These are phyloP conservation scores for Bradysia coprophila DNA, from an alignment of 1,140 invertebrate species.

Conservation along the genomic window DNA sequence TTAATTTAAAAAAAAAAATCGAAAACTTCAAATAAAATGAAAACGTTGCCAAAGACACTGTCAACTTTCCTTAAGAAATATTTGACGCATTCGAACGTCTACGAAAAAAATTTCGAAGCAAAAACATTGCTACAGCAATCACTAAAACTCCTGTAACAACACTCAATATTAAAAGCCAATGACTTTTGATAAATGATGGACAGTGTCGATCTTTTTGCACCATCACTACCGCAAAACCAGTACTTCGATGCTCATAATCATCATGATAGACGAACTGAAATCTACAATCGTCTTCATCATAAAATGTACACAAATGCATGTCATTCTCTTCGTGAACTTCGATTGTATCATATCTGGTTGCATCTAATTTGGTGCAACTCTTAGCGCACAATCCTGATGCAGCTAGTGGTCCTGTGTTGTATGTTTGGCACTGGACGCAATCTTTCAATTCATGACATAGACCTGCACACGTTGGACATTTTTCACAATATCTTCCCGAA, in stretches of 20 bases:
- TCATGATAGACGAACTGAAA: constrained; percentile 58
- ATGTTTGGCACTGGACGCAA: constrained; percentile 85
- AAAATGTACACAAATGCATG: constrained; percentile 56
- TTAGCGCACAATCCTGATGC: constrained; percentile 28
- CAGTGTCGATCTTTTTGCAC: constrained; percentile 65
- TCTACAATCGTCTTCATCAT: constrained; percentile 69
- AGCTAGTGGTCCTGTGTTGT: constrained; percentile 56
- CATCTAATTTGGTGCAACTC: constrained; percentile 38
- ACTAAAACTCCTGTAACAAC: constrained; percentile 85
- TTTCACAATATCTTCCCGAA: constrained; percentile 78
- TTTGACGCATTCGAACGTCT: too few species aligned
- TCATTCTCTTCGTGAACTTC: constrained; percentile 48
- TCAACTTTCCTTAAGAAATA: too few species aligned
- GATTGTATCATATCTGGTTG: constrained; percentile 34
- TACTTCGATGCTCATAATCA: constrained; percentile 24
- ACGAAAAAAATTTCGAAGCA: constrained; percentile 99
- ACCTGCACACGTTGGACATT: constrained; percentile 78
- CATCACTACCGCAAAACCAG: constrained; percentile 35
- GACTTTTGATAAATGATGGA: constrained; percentile 53
- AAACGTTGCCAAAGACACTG: too few species aligned
- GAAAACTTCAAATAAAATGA: too few species aligned
- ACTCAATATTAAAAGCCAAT: constrained; percentile 74
- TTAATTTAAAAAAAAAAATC: too few species aligned
- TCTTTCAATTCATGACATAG: constrained; percentile 74
- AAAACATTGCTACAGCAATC: constrained; percentile 70